These are phyloP conservation scores for Panthera leo DNA, from an alignment of 2,113 vertebrate genomes.

Conservation along the genomic window DNA sequence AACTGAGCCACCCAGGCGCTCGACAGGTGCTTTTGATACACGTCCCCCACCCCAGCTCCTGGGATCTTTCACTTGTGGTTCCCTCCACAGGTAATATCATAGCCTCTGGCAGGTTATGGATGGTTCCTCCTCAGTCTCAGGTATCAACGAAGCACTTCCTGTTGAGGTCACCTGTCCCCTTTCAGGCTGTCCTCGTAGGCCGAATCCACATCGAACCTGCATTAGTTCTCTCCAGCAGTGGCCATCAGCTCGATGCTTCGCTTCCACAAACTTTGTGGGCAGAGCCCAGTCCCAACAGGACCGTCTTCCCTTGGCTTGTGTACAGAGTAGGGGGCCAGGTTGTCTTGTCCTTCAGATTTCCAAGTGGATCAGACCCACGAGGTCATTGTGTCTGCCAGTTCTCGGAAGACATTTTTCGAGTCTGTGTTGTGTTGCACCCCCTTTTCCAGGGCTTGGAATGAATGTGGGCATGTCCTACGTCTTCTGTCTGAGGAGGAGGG, in stretches of 20 bases:
- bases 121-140: not conserved
- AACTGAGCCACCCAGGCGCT: too few species aligned
- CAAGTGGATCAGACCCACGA: not conserved
- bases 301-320: not conserved
- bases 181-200: not conserved
- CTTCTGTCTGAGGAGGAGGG: not conserved
- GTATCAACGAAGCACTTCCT: not conserved
- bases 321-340: not conserved
- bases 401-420: not conserved
- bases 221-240: not conserved
- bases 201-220: not conserved
- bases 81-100: not conserved
- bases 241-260: not conserved
- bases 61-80: not conserved
- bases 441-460: not conserved
- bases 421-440: not conserved
- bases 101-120: not conserved
- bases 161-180: not conserved
- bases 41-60: not conserved
- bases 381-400: not conserved
- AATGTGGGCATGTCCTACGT: not conserved
- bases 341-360: not conserved
- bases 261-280: not conserved
- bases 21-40: not conserved
- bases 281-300: not conserved